Evolutionary conservation across 2,113 vertebrate species (phyloP), one percentile per base, ranked within the genome.

Genomic region (Sterna hirundo): DNA sequence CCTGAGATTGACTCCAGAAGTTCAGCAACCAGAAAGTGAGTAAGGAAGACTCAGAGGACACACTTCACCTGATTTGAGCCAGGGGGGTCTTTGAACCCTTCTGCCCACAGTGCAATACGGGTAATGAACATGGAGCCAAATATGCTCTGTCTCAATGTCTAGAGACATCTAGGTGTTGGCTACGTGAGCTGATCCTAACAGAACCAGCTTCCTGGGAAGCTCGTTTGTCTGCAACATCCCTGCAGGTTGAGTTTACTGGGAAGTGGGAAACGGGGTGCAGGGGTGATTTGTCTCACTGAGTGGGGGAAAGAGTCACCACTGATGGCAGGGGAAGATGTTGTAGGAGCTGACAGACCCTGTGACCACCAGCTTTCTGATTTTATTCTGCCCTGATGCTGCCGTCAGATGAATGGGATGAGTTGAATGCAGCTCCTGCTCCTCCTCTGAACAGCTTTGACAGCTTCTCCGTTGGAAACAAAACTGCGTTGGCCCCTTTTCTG

Each of bases 331-430:
- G 42, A 87, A 76, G 47, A 14, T 18, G 9, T 12, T 46, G 42
- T 83, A 77, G 40, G 77, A 91, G 23, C 57, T 88, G 55, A 55
- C 23, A 70, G 38, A 81, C 23, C 54, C 61, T 78, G 25, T 38
- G 38, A 42, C 25, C n/a, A 51, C 20, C 0, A 0, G 12, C 26
- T 62, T 83, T 81, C 46, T 78, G 80, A 22, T 83, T 88, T 90
- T 90, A 8, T 83, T 91, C 32, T 87, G n/a, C 44, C 34, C n/a
- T 15, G 7, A 2, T 79, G 69, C 38, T 55, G 13, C 46, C 0
- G 0, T 71, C 38, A 38, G n/a, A 44, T 46, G n/a, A 71, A 44
- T 0, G 1, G 20, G 11, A 19, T 23, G 20, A 65, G 69, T 2
- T 83, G 65, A 42, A 86, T 83, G 34, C 34, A 66, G 46, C 25